phyloP scores from a whole-genome alignment of 2,113 vertebrate species.

The Talpa occidentalis region DNA sequence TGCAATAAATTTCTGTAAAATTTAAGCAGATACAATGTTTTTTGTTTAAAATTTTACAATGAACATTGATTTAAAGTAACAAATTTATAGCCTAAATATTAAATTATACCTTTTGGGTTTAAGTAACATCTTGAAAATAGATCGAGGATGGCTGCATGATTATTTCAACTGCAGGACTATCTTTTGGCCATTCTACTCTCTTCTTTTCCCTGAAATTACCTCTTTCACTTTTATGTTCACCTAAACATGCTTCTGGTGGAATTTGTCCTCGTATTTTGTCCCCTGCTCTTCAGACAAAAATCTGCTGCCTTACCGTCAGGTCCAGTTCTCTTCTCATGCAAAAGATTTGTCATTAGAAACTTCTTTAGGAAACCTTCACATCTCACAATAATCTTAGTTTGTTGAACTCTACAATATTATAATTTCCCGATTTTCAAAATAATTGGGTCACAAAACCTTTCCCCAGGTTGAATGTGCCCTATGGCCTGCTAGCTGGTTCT shows the following conservation, averaged over 20 bases:
- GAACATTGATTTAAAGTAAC: background rate
- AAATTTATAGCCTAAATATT: background rate
- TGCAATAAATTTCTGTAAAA: constrained; percentile 90
- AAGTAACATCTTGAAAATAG: background rate
- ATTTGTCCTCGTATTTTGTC: background rate
- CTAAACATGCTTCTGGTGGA: background rate
- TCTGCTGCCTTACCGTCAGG: background rate
- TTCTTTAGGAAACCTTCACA: background rate
- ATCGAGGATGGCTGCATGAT: background rate
- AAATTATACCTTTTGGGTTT: background rate
- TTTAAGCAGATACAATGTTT: background rate
- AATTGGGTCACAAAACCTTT: background rate
- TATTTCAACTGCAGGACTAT: background rate
- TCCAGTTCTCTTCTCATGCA: too few relatives aligned
- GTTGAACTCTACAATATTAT: background rate
- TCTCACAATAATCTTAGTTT: background rate
- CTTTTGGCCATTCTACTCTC: background rate
- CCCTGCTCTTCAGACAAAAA: background rate
- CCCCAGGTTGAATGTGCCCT: background rate
- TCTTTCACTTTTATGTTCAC: too few relatives aligned
- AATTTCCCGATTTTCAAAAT: background rate
- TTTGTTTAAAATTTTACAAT: background rate
- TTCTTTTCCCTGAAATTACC: background rate
- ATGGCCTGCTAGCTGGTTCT: background rate
- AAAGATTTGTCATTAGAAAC: background rate